A percentile compares a stretch with the other conserved stretches of the same genome.
Conservation (phyloP, 2,888 invertebrate species). For the Aspidiotus rigidus region DNA sequence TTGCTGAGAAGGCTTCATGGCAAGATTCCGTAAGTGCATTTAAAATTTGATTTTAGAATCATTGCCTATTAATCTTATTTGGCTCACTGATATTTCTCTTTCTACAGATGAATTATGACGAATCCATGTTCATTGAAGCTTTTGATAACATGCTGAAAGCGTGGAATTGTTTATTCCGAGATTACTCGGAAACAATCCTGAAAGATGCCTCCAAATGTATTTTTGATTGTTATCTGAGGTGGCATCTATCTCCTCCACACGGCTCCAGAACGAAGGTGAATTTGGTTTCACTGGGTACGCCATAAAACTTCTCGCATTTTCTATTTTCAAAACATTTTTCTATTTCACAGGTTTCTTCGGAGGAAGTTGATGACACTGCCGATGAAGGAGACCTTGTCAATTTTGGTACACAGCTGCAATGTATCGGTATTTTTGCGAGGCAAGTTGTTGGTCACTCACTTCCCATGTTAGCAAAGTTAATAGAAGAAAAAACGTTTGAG, state of each 20-base stretch:
- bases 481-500: conserved; percentile 56
- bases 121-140: conserved; percentile 55
- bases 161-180: conserved; percentile 48
- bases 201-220: conserved; percentile 50
- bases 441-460: conserved; percentile 55
- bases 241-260: conserved; percentile 72
- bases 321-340: not conserved
- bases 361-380: conserved; percentile 58
- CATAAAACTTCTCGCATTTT: not conserved
- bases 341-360: conserved; percentile 17
- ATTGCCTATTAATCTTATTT: too few relatives aligned
- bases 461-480: conserved; percentile 55
- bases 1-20: conserved; percentile 54
- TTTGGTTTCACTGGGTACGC: too few relatives aligned
- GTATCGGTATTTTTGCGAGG: conserved; percentile 54
- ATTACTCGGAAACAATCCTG: conserved; percentile 43
- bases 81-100: not conserved
- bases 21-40: conserved; percentile 53
- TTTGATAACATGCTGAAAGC: conserved; percentile 59
- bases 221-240: conserved; percentile 70
- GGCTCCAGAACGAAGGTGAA: conserved; percentile 54
- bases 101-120: conserved; percentile 45
- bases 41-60: not conserved
- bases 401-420: conserved; percentile 56
- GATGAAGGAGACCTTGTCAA: conserved; percentile 58